Percentiles rank a stretch among this genome's conserved stretches.
phyloP scores from a whole-genome alignment of 2,797 vertebrate genomes.

The Chloroceryle inda region DNA sequence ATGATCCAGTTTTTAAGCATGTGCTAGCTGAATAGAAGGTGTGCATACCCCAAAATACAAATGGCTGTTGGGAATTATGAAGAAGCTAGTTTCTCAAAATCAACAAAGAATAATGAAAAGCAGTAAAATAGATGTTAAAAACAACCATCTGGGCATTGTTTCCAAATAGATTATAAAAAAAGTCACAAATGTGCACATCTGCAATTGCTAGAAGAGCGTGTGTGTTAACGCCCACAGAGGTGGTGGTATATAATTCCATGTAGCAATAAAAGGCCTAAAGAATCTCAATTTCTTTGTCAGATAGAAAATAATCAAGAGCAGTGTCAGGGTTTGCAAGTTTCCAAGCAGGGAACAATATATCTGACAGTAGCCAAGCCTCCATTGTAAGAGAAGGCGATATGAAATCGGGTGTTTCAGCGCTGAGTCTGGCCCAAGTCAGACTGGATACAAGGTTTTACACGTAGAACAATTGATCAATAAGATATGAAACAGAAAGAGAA shows the following conservation, averaged over 20 bases:
- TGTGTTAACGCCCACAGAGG: fast-evolving
- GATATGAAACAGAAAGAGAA: neutral
- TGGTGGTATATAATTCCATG: neutral
- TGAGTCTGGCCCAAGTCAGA: neutral
- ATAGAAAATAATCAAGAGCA: neutral
- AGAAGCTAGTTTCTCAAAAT: neutral
- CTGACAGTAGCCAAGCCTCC: neutral
- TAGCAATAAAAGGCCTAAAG: neutral
- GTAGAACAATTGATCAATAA: neutral
- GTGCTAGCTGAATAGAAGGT: neutral
- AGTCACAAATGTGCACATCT: neutral
- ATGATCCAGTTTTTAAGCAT: neutral
- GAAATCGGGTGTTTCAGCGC: neutral
- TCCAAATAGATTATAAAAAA: neutral
- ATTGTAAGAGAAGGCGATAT: neutral
- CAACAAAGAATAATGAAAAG: neutral
- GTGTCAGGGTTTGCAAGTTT: neutral
- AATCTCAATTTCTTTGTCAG: neutral
- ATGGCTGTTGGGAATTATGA: neutral
- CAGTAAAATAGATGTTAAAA: neutral
- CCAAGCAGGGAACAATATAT: neutral
- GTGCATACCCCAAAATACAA: neutral
- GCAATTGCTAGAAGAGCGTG: neutral
- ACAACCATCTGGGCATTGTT: neutral
- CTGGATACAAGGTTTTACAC: neutral